These are phyloP conservation scores for Myiotriccus ornatus DNA, from an alignment of 2,797 vertebrate species.

Conservation along the genomic window DNA sequence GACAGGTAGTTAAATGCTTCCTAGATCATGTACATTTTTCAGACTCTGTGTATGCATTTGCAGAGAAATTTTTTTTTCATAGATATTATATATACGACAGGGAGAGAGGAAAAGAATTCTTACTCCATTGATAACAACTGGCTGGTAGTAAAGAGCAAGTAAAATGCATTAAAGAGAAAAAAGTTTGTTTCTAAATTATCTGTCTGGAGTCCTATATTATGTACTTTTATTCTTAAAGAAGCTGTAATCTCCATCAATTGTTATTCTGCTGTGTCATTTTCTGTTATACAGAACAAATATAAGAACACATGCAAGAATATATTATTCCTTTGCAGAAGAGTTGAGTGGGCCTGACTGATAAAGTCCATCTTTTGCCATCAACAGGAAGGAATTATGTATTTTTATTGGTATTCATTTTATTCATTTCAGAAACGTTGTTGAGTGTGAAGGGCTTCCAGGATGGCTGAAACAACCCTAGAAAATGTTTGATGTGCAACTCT, in stretches of 20 bases:
- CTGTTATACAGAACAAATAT: not conserved
- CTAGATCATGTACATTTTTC: not conserved
- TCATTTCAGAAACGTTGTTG: not conserved
- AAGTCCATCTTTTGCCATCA: not conserved
- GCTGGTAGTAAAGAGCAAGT: not conserved
- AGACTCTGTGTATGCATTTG: rapidly evolving
- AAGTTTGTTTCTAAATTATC: not conserved
- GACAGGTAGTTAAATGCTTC: not conserved
- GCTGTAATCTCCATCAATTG: not conserved
- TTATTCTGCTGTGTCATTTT: not conserved
- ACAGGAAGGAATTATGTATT: conserved; percentile 11
- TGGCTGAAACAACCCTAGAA: conserved; percentile 30
- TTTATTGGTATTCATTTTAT: not conserved
- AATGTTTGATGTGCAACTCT: conserved; percentile 72
- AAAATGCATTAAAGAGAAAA: not conserved
- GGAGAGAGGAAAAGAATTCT: not conserved
- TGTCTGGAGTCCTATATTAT: not conserved
- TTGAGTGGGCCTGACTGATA: not conserved
- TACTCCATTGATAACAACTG: not conserved
- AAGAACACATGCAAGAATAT: not conserved
- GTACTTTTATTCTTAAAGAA: not conserved
- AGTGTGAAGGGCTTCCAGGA: conserved; percentile 29
- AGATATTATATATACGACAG: not conserved
- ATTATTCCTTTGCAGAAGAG: not conserved
- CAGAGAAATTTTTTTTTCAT: not conserved